Percentiles rank a stretch among this genome's conserved stretches.
Conservation (phyloP, 2,797 vertebrate species). For the Hirundo rustica region DNA sequence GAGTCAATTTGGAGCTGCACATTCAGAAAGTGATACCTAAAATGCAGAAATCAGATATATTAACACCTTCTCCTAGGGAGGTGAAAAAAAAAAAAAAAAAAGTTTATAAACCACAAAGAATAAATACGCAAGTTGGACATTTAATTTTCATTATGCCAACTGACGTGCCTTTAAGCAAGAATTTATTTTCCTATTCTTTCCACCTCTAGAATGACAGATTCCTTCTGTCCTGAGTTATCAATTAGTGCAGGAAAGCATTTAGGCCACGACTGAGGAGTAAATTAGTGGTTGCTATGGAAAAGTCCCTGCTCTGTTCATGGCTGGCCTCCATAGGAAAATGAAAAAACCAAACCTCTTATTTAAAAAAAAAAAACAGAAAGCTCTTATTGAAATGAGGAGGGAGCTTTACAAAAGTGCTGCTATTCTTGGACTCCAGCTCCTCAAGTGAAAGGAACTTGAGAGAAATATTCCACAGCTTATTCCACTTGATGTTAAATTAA, state of each 20-base stretch:
- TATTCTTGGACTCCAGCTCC: background rate
- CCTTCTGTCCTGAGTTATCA: background rate
- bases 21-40: background rate
- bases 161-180: background rate
- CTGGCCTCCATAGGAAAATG: background rate
- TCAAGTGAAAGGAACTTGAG: background rate
- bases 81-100: background rate
- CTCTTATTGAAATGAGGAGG: background rate
- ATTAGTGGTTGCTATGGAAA: background rate
- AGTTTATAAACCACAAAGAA: background rate
- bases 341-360: background rate
- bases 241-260: background rate
- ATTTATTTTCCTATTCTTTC: background rate
- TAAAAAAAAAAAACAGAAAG: no score
- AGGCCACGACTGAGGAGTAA: background rate
- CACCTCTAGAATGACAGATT: background rate
- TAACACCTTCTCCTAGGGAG: background rate
- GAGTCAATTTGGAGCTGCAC: background rate
- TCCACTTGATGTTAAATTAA: background rate
- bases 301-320: background rate
- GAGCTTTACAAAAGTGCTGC: background rate
- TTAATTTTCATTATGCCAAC: background rate
- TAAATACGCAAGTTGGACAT: background rate
- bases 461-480: background rate
- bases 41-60: background rate